Percentiles rank a stretch among this genome's conserved stretches.
Evolutionary conservation across 2,113 vertebrate species (phyloP).

Genomic region (Forbesichthys papilliferus): DNA sequence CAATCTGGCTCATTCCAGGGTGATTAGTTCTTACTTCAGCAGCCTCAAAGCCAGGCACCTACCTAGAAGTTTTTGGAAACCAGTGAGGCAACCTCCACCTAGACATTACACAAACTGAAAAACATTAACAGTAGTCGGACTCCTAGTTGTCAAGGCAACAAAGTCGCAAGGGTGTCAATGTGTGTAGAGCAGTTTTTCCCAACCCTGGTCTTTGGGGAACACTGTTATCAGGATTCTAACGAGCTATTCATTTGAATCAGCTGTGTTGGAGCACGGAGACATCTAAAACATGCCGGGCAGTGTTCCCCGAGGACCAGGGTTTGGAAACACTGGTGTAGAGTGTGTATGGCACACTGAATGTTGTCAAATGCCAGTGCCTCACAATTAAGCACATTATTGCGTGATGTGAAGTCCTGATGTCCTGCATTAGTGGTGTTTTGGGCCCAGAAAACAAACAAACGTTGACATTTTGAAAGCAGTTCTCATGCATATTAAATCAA

Average conservation of each 20-base stretch:
- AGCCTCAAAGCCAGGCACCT: constrained; percentile 38
- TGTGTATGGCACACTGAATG: too few relatives aligned
- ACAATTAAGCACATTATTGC: not conserved
- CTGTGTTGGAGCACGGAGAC: too few relatives aligned
- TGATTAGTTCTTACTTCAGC: constrained; percentile 14
- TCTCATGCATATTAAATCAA: not conserved
- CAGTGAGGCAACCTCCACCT: constrained; percentile 52
- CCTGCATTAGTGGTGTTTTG: not conserved
- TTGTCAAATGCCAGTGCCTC: too few relatives aligned
- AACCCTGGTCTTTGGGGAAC: too few relatives aligned
- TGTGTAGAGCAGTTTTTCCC: not conserved
- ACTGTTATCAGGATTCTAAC: too few relatives aligned
- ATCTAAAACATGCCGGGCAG: too few relatives aligned
- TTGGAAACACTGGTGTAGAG: too few relatives aligned
- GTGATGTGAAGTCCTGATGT: not conserved
- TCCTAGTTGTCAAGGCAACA: not conserved
- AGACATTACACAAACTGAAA: constrained; percentile 66
- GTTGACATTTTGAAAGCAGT: not conserved
- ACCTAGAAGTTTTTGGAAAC: constrained; percentile 54
- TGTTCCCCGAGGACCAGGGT: too few relatives aligned
- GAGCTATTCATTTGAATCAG: too few relatives aligned
- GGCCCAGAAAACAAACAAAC: not conserved
- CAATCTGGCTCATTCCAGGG: not conserved
- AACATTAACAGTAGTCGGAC: constrained; percentile 47
- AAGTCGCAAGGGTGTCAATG: not conserved